phyloP scores from a whole-genome alignment of 1,140 invertebrate species.

The Camponotus vicinus region DNA sequence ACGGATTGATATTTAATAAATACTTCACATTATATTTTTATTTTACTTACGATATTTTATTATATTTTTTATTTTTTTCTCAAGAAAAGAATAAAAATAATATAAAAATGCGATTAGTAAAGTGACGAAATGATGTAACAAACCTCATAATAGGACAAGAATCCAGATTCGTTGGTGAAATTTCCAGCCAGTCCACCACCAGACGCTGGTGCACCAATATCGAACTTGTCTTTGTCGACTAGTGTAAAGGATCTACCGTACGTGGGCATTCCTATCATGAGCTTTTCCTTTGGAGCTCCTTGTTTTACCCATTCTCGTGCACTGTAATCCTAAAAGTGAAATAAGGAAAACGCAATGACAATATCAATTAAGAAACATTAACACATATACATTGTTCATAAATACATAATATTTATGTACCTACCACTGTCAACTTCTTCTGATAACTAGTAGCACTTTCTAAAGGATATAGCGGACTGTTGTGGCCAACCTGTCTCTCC shows the following conservation, averaged over 20 bases:
- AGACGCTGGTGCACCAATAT: slow-evolving; percentile 96
- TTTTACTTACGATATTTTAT: no score
- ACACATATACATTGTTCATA: background rate
- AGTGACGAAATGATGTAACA: background rate
- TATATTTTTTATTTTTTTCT: background rate
- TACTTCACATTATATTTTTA: background rate
- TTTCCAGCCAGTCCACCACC: slow-evolving; percentile 94
- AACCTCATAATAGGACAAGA: slow-evolving; percentile 97
- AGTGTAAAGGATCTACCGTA: slow-evolving; percentile 98
- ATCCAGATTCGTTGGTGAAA: slow-evolving; percentile 95
- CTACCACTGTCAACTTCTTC: slow-evolving; percentile 95
- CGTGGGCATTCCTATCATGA: slow-evolving; percentile 98
- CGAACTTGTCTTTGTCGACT: slow-evolving; percentile 94
- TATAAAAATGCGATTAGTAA: background rate
- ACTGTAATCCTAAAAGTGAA: slow-evolving; percentile 91
- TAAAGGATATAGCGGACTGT: slow-evolving; percentile 95
- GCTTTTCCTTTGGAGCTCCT: slow-evolving; percentile 97
- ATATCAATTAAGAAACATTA: background rate
- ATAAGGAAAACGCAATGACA: slow-evolving; percentile 5
- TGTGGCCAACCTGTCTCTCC: slow-evolving; percentile 97
- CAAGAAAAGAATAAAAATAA: no score
- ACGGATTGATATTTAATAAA: background rate
- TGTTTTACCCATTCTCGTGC: slow-evolving; percentile 97
- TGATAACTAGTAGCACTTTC: slow-evolving; percentile 96
- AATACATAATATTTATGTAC: slow-evolving; percentile 76